Evolutionary conservation across 2,797 vertebrate genomes (phyloP).

Genomic region (Ibycter americanus): DNA sequence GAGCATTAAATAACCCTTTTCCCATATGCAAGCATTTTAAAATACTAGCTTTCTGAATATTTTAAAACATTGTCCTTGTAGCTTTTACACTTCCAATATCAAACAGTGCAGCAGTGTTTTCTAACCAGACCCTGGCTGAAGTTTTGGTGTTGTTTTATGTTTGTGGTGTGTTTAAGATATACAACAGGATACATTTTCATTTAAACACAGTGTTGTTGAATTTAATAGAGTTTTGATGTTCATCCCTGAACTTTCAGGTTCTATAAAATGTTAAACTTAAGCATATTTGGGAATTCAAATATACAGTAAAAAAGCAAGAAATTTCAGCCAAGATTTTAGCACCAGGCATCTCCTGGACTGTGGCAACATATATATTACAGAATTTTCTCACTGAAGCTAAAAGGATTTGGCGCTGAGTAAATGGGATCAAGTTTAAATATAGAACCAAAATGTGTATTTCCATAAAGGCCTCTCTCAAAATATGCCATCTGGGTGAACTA

Average conservation of each 20-base stretch:
- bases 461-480: background rate
- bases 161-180: background rate
- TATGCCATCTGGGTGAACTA: background rate
- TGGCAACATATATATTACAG: background rate
- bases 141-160: background rate
- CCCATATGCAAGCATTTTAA: background rate
- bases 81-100: background rate
- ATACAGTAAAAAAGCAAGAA: background rate
- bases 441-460: background rate
- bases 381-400: background rate
- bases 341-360: background rate
- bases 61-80: background rate
- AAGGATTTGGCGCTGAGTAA: slow-evolving; percentile 2
- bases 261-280: background rate
- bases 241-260: background rate
- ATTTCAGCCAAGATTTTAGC: background rate
- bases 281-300: background rate
- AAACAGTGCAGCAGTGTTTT: background rate
- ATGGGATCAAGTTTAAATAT: slow-evolving; percentile 8
- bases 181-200: background rate
- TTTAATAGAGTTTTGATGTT: background rate
- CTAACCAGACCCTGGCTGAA: background rate
- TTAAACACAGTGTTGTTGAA: background rate
- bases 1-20: background rate
- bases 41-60: slow-evolving; percentile 16